Evolutionary conservation across 2,113 vertebrate genomes (phyloP).

Genomic region (Pseudorhombus dupliciocellatus): DNA sequence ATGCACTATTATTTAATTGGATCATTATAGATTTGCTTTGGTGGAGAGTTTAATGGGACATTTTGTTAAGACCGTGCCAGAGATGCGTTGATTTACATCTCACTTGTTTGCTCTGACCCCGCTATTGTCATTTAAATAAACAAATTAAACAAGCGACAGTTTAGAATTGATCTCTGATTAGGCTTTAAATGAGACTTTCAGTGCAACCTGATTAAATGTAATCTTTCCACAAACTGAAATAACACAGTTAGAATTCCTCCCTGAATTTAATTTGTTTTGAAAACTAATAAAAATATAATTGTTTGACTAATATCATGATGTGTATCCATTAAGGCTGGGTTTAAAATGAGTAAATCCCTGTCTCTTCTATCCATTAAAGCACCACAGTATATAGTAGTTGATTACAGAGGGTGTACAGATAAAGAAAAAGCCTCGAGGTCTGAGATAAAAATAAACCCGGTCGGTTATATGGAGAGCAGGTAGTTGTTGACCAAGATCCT

Average conservation of each 20-base stretch:
- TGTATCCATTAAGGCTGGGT: slow-evolving; percentile 29
- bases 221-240: slow-evolving; percentile 54
- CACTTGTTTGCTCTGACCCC: slow-evolving; percentile 31
- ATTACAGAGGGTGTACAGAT: slow-evolving; percentile 10
- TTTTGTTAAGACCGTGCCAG: neutral
- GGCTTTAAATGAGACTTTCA: slow-evolving; percentile 53
- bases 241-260: slow-evolving; percentile 42
- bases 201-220: slow-evolving; percentile 54
- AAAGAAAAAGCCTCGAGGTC: neutral
- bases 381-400: neutral
- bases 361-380: neutral
- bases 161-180: slow-evolving; percentile 63
- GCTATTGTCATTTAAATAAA: slow-evolving; percentile 39
- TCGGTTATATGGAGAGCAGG: slow-evolving; percentile 27
- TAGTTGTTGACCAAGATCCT: slow-evolving; percentile 44
- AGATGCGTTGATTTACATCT: slow-evolving; percentile 27
- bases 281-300: slow-evolving; percentile 32
- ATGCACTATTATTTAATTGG: slow-evolving; percentile 23
- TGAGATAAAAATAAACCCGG: slow-evolving; percentile 16
- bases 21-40: neutral
- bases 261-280: slow-evolving; percentile 40
- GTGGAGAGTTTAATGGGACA: neutral
- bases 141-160: slow-evolving; percentile 62
- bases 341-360: slow-evolving; percentile 24
- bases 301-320: slow-evolving; percentile 11